Conservation (phyloP, 2,888 invertebrate species). For the Baronia brevicornis region DNA sequence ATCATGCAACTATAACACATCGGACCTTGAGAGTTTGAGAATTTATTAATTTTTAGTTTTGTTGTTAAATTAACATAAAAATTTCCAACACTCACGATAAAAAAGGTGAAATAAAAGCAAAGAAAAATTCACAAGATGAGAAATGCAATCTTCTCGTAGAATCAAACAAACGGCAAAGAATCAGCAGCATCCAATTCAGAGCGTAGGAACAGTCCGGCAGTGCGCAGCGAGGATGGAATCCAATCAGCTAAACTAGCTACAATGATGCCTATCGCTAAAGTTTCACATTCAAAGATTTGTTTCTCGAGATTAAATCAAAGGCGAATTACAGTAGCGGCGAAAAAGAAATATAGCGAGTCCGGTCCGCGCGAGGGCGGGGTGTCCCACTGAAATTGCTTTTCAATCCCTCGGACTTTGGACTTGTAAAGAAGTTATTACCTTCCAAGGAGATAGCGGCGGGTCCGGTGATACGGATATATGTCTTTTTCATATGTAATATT, state of each 20-base stretch:
- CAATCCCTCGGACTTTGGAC: conserved; percentile 78
- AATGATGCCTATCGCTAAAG: conserved; percentile 72
- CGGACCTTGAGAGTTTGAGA: too few relatives aligned
- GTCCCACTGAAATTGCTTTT: conserved; percentile 77
- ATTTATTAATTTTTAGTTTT: too few relatives aligned
- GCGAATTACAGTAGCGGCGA: conserved; percentile 75
- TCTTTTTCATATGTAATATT: conserved; percentile 76
- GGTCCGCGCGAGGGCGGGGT: conserved; percentile 67
- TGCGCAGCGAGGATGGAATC: conserved; percentile 54
- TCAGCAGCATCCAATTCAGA: conserved; percentile 64
- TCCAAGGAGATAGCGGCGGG: conserved; percentile 74
- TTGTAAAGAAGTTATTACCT: conserved; percentile 79
- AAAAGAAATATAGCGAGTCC: conserved; percentile 73
- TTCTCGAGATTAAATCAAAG: conserved; percentile 75
- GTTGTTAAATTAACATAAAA: too few relatives aligned
- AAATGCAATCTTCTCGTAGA: conserved; percentile 64
- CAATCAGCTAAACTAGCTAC: conserved; percentile 71
- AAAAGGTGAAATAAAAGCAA: conserved; percentile 21
- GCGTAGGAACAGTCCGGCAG: conserved; percentile 48
- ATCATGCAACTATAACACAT: too few relatives aligned
- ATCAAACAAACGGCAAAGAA: conserved; percentile 64
- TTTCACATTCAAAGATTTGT: conserved; percentile 76
- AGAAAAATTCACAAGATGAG: conserved; percentile 53
- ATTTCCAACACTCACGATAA: too few relatives aligned
- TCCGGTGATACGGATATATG: conserved; percentile 75